phyloP scores from a whole-genome alignment of 1,140 invertebrate genomes.

The Augochlora pura region DNA sequence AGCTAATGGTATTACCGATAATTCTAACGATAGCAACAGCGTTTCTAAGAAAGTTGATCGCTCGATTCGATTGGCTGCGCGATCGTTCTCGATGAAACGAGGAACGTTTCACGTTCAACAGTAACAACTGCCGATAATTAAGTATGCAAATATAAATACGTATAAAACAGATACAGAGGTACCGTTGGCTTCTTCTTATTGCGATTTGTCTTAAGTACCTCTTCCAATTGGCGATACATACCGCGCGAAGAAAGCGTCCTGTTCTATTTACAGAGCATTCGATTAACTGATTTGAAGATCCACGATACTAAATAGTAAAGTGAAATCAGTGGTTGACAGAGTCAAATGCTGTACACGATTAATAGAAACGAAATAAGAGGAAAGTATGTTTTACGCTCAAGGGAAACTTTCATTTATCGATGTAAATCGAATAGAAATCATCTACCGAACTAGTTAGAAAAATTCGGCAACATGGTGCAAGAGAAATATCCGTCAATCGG shows the following conservation, averaged over 20 bases:
- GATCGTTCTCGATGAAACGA: conserved; percentile 17
- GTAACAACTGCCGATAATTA: too few species aligned
- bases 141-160: too few species aligned
- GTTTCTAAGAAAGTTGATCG: conserved; percentile 5
- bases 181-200: not conserved
- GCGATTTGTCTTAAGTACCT: not conserved
- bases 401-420: conserved; percentile 19
- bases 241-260: not conserved
- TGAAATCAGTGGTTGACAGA: not conserved
- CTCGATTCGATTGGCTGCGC: conserved; percentile 22
- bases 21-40: conserved; percentile 8
- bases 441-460: not conserved
- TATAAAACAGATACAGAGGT: too few species aligned
- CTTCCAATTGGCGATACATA: not conserved
- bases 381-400: not conserved
- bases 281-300: not conserved
- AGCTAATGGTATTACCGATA: conserved; percentile 23
- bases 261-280: too few species aligned
- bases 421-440: not conserved
- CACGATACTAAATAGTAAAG: not conserved
- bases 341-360: not conserved
- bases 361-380: not conserved
- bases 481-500: conserved; percentile 23
- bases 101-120: not conserved
- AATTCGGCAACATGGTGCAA: conserved; percentile 31